Evolutionary conservation across 2,888 invertebrate species (phyloP), one percentile per base, ranked within the genome.

Genomic region (Acleris laterana): DNA sequence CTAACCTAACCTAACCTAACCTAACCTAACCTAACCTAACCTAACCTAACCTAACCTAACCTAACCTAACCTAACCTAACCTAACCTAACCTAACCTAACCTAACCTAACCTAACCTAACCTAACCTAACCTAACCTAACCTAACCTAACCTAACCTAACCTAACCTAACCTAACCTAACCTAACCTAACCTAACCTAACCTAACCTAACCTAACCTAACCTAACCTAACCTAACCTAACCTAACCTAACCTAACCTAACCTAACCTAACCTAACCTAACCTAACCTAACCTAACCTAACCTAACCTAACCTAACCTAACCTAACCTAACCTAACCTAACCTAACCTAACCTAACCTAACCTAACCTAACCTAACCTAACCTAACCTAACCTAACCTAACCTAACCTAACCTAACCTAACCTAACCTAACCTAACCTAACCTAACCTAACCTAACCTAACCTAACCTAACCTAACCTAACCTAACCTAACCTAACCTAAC

Each of bases 221-320:
- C 68, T 70, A 67, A 68, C 68, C 68, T 70, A 67, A 68, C 68
- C 68, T 70, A 67, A 68, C 68, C 68, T 70, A 67, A 68, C 68
- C 68, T 70, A 67, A 68, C 68, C 68, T 70, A 67, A 69, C 68
- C 68, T 70, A 67, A 68, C 68, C 68, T 70, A 67, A 68, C 68
- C 68, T 70, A 67, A 68, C 68, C 68, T 63, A 57, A 68, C 68
- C 68, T 70, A 58, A 68, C 68, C 68, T 70, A 58, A 68, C 68
- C 68, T 70, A 56, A 68, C 68, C 68, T 70, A 57, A 68, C 68
- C 68, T 70, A 58, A 68, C 68, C 68, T 70, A 58, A 69, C 67
- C 62, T 61, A 55, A 61, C 60, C 44, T 44, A 60, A 22, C 52
- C 38, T 63, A 38, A 63, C 62, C 63, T 63, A 42, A 63, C 63